Evolutionary conservation across 2,113 vertebrate genomes (phyloP), one percentile per base, ranked within the genome.

Genomic region (Xenopus tropicalis): DNA sequence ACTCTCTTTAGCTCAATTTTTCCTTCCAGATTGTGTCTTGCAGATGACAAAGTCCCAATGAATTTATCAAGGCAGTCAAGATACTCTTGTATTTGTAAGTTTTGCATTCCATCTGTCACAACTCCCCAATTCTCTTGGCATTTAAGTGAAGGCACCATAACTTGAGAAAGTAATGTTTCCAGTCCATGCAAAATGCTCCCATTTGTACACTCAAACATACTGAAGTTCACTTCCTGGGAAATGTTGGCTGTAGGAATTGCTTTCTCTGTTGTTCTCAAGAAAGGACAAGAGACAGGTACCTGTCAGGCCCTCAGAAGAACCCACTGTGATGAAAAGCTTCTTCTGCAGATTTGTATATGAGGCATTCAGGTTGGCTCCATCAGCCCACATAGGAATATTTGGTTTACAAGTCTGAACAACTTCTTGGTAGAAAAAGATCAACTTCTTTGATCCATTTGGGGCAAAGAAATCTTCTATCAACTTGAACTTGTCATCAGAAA

Each of bases 401-500:
- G n/a, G 81, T 72, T 74, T 62, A 71, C 43, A 80, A 70, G 14
- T 57, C 13, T 83, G 79, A 14, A 70, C 80, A 17, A 80, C n/a
- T 25, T 80, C 83, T 86, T 94, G 92, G 77, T 86, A 90, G 86
- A 92, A 94, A 85, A 94, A 92, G 24, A 93, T 79, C 61, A 94
- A 81, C 74, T 87, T 90, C 79, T 87, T 93, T 64, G 87, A 87
- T 79, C 93, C 91, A 44, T 79, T 82, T 13, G 83, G 64, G 46
- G 84, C 83, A 80, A 94, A 92, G 82, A 94, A 94, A 22, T 90
- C 22, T 75, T 75, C 20, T 69, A 22, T 0, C 86, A 91, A 79
- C 21, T 69, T 69, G 83, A 93, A 93, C 86, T 90, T 91, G 6
- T 90, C 88, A 79, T 93, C 90, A 42, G 88, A 8, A 73, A 37